A percentile compares a stretch with the other conserved stretches of the same genome.
These are phyloP conservation scores for Lithophane ornitopus DNA, from an alignment of 2,888 invertebrate genomes.

Conservation along the genomic window DNA sequence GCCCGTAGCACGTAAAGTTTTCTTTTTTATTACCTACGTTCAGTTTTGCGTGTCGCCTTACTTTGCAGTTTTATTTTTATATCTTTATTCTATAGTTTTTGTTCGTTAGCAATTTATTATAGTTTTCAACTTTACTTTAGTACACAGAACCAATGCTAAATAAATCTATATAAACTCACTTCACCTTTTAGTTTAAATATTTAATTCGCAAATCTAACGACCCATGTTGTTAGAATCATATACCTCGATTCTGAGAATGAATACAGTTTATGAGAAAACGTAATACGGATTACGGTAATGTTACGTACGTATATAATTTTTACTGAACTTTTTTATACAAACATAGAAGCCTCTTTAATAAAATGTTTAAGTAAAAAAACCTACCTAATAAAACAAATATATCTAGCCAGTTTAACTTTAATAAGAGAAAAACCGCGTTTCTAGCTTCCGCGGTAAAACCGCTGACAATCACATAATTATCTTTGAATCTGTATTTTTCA, in stretches of 20 bases:
- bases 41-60: slow-evolving; percentile 31
- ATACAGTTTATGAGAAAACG: not conserved
- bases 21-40: slow-evolving; percentile 44
- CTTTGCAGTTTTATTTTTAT: slow-evolving; percentile 37
- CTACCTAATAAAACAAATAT: not conserved
- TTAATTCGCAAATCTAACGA: not conserved
- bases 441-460: not conserved
- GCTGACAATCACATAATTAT: slow-evolving; percentile 37
- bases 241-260: not conserved
- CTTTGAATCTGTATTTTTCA: slow-evolving; percentile 62
- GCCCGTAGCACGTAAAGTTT: slow-evolving; percentile 50
- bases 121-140: slow-evolving; percentile 12
- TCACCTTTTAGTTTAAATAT: slow-evolving; percentile 17
- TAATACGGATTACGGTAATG: not conserved
- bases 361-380: not conserved
- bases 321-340: not conserved
- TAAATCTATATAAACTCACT: slow-evolving; percentile 28
- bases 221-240: not conserved
- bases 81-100: slow-evolving; percentile 24
- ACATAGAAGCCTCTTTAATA: too few relatives aligned
- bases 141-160: slow-evolving; percentile 10
- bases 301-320: not conserved
- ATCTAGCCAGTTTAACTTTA: not conserved
- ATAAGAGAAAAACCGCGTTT: not conserved
- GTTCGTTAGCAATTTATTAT: not conserved